Evolutionary conservation across 2,888 invertebrate genomes (phyloP), one percentile per base, ranked within the genome.

Genomic region (Sarcophaga rosellei): DNA sequence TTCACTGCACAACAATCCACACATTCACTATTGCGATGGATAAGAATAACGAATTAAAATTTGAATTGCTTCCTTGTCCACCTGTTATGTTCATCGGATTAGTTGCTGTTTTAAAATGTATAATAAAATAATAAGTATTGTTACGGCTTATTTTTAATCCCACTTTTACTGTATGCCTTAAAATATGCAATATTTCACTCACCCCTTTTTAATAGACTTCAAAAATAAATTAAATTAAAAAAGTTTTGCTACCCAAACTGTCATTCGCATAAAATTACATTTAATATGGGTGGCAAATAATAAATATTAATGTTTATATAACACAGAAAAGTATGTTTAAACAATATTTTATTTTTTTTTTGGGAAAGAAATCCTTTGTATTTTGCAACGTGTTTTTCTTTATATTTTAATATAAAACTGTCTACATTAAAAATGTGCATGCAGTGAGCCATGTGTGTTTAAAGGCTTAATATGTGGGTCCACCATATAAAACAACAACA

Each of bases 381-480:
- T 35, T 35, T 35, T 35, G 35, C 17, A 53, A 3, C 53, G 10
- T 53, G 1, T 15, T 23, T 11, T 59, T 66, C 4, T 20, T 17
- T 21, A 15, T 53, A 17, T 15, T 17, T 53, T 53, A 20, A 11
- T 17, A 75, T 47, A 61, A 59, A 74, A 61, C 45, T 47, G 61
- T 35, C 23, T 21, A 70, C 70, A 61, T 44, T 23, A 35, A 8
- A 73, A 53, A 35, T 35, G n/a, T 20, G 23, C 10, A 61, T 6
- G 61, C n/a, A 12, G n/a, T 23, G 3, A 72, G 35, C 59, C 35
- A 44, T 61, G 25, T 63, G 44, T 66, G 5, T 68, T 44, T 72
- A 15, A 57, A 23, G 63, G 23, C 47, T 78, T 47, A 79, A 84
- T 73, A 65, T 63, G 57, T 84, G 61, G 45, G 57, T 78, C 21